These are phyloP conservation scores for Cerceris ruficornis DNA, from an alignment of 2,888 invertebrate species.

Conservation along the genomic window DNA sequence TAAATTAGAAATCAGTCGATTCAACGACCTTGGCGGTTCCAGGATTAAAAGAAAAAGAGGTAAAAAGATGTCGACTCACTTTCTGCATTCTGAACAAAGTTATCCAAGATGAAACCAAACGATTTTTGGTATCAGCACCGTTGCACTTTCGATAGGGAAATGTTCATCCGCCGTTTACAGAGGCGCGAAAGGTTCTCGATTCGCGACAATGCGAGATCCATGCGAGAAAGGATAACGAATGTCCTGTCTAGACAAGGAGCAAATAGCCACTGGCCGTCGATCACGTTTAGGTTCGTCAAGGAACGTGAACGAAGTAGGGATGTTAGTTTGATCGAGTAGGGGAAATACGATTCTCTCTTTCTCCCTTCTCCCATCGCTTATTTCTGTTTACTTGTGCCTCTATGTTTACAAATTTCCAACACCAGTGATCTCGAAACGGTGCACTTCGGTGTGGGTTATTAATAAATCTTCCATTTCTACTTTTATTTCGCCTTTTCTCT, in stretches of 20 bases:
- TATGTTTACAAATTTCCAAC: not conserved
- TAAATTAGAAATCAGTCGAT: not conserved
- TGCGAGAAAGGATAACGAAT: conserved; percentile 21
- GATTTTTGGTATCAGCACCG: not conserved
- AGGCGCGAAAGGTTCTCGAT: conserved; percentile 12
- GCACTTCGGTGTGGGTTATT: not conserved
- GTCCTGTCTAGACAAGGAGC: conserved; percentile 38
- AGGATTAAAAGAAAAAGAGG: too few species aligned
- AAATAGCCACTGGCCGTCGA: conserved; percentile 48
- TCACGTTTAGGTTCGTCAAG: conserved; percentile 37
- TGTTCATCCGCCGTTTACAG: not conserved
- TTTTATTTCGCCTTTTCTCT: not conserved
- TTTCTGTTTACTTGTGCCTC: not conserved
- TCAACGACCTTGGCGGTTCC: too few species aligned
- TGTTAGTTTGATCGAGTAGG: conserved; percentile 46
- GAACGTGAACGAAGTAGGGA: conserved; percentile 47
- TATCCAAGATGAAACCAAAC: not conserved
- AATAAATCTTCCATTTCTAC: not conserved
- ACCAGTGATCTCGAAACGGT: not conserved
- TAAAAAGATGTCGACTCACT: too few species aligned
- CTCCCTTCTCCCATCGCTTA: not conserved
- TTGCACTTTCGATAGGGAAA: not conserved
- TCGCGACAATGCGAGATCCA: conserved; percentile 39
- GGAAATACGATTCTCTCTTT: conserved; percentile 27
- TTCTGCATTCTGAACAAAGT: too few species aligned